Evolutionary conservation across 2,888 invertebrate species (phyloP), one percentile per base, ranked within the genome.

Genomic region (Parnassius apollo): DNA sequence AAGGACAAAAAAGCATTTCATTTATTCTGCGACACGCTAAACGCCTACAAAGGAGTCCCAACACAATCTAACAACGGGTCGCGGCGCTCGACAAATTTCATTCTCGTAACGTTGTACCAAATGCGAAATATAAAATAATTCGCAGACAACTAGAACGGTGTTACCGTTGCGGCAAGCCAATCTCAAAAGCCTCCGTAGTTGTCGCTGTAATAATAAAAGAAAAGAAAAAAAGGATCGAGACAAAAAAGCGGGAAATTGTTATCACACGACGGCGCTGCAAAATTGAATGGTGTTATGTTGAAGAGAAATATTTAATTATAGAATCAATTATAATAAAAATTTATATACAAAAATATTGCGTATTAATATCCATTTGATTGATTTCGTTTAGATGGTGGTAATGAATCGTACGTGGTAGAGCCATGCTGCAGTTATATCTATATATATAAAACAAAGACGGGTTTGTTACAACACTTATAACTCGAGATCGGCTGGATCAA

Each of bases 161-260:
- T 73, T 69, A 72, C 75, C 72, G 76, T 69, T 69, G 69, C 69
- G 65, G 56, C 61, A 55, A 35, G 68, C 69, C 70, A 71, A 70
- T 68, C 67, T 70, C 70, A 67, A 66, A 71, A 68, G 68, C 72
- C 72, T 71, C 75, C 73, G 68, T 83, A 85, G 82, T 88, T 88
- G 85, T 86, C 87, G 79, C 80, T 75, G 80, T 82, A 83, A 86
- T 87, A 87, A 86, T 83, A 86, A 82, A 81, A 86, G 85, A 83
- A 81, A 75, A 66, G 53, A 55, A 48, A 55, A 60, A 56, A 53
- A 51, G 53, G 49, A 70, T 72, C 69, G 53, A 59, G 73, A 78
- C 77, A 85, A 81, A 86, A 72, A 81, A 73, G 75, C 76, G 74
- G 83, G 84, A 86, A 87, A 86, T 87, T 88, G 87, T 88, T 88